Percentiles rank a stretch among this genome's conserved stretches.
phyloP scores from a whole-genome alignment of 1,140 invertebrate genomes.

The Rhopalosiphum padi region DNA sequence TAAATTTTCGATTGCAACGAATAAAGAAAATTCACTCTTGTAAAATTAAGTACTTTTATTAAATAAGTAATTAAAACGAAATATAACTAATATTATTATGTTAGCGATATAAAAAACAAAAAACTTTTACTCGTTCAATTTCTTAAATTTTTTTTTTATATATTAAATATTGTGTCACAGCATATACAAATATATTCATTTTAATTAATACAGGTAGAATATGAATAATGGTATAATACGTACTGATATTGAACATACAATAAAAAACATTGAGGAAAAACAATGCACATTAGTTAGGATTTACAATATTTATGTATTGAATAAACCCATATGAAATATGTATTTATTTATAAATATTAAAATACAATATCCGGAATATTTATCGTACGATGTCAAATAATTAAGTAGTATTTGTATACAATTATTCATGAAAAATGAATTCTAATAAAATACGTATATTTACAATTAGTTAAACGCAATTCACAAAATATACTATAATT shows the following conservation, averaged over 20 bases:
- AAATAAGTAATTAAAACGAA: too few relatives aligned
- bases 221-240: background rate
- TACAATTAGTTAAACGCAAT: background rate
- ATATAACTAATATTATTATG: too few relatives aligned
- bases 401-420: background rate
- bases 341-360: conserved; percentile 3
- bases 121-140: too few relatives aligned
- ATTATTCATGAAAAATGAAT: background rate
- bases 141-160: background rate
- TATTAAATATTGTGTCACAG: background rate
- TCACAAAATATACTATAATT: background rate
- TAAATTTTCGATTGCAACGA: too few relatives aligned
- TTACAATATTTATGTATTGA: background rate
- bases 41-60: too few relatives aligned
- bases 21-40: too few relatives aligned
- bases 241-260: background rate
- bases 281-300: background rate
- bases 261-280: background rate
- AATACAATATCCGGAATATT: background rate
- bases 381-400: background rate
- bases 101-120: too few relatives aligned
- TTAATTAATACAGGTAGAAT: background rate
- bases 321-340: background rate
- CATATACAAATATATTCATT: background rate
- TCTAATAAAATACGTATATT: background rate